Evolutionary conservation across 2,888 invertebrate species (phyloP).

Genomic region (Harpagoxenus sublaevis): DNA sequence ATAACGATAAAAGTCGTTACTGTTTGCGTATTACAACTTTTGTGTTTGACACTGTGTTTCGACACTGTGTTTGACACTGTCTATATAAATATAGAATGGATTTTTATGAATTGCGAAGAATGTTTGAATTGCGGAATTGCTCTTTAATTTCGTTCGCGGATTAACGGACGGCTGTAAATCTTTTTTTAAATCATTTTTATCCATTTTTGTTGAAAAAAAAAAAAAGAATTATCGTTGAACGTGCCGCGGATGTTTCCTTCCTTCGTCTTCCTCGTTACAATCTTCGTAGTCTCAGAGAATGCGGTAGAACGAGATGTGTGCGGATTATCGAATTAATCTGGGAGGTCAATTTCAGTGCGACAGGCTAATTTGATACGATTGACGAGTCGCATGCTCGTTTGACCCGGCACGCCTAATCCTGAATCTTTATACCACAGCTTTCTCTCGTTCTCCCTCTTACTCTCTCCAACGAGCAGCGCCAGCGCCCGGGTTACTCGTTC

Average conservation of each 20-base stretch:
- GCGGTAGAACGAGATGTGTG: constrained; percentile 1
- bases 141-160: background rate
- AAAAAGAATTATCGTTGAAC: background rate
- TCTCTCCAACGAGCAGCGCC: background rate
- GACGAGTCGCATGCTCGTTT: constrained; percentile 64
- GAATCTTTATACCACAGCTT: constrained; percentile 48
- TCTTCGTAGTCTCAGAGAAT: background rate
- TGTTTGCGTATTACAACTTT: background rate
- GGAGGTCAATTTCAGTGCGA: constrained; percentile 78
- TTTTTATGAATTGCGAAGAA: background rate
- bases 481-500: background rate
- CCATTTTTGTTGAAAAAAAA: background rate
- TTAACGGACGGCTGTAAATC: background rate
- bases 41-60: too few species aligned
- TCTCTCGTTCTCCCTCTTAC: background rate
- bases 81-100: background rate
- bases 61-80: too few species aligned
- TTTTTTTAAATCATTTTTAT: background rate
- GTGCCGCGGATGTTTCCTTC: background rate
- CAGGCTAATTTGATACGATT: constrained; percentile 74
- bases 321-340: constrained; percentile 68
- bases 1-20: background rate
- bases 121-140: background rate
- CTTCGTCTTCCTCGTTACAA: background rate
- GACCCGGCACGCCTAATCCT: constrained; percentile 68